phyloP scores from a whole-genome alignment of 2,113 vertebrate genomes.

The Pseudois nayaur region DNA sequence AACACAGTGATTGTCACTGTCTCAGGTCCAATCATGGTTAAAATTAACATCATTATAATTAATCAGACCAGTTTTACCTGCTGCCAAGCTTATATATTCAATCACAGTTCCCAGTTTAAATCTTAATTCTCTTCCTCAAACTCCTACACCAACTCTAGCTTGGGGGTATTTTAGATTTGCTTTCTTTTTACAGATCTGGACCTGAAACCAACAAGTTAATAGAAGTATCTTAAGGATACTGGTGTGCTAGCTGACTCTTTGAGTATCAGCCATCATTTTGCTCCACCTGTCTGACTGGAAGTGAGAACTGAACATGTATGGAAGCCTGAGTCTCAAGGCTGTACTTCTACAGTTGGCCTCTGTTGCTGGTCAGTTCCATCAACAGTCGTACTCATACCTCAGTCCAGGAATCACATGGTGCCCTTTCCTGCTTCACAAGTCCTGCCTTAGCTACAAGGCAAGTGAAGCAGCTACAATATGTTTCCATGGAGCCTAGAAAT shows the following conservation, averaged over 20 bases:
- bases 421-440: background rate
- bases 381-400: background rate
- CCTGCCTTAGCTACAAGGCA: background rate
- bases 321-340: background rate
- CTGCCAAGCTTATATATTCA: background rate
- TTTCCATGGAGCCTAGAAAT: background rate
- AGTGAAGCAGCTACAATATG: background rate
- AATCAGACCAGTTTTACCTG: background rate
- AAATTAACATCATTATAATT: conserved; percentile 3
- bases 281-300: background rate
- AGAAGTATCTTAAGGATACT: background rate
- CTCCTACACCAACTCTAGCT: background rate
- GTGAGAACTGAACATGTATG: background rate
- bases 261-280: background rate
- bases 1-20: background rate
- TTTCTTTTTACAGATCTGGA: background rate
- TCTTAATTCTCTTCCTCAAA: background rate
- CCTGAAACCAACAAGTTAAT: background rate
- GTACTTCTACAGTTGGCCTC: background rate
- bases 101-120: background rate
- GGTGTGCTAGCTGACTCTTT: background rate
- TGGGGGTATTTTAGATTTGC: background rate
- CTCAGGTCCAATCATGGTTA: background rate
- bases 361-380: background rate
- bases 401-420: accelerated